Base-by-base conservation (phyloP, 2,113 vertebrate species). In the Rhombomys opimus region DNA sequence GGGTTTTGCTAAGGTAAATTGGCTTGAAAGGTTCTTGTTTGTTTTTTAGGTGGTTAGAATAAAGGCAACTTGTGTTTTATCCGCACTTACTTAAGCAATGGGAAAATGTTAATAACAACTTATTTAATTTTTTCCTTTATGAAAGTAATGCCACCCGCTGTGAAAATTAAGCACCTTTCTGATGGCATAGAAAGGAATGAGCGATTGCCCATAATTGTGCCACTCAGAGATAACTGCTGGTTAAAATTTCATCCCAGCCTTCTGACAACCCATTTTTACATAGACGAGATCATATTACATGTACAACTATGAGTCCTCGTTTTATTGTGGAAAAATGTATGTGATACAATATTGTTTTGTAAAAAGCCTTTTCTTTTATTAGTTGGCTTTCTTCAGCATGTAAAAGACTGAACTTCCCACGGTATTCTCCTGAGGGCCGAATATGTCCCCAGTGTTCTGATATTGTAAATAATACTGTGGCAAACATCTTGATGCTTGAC, bases 361-460 rank as follows among this genome's bases (percentile, higher is more conserved):
- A 81, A 77, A 96, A 93, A 92, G 72, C 38, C 61, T 97, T 93
- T 91, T 61, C 9, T 95, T 91, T 91, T 93, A 87, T 93, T 93
- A 80, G 78, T 93, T 92, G 50, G 17, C 65, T 97, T 85, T 90
- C 57, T 90, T 95, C 38, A 72, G 93, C 41, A 68, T 90, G 41
- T 54, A 52, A 88, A 95, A 93, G 30, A 80, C 50, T 85, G 30
- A 89, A 75, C 93, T 86, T 77, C 54, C 32, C 80, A 27, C 84
- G 76, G 81, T 82, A 80, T 72, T 88, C 35, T n/a, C 80, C 57
- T 87, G 35, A 96, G 57, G 22, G 84, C 57, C 46, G 67, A 52
- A 11, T 35, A 35, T 94, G 38, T 81, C 94, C 88, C 54, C 61
- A 92, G 0, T 85, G 22, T 68, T 97, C 54, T 92, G 38, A 54